phyloP scores from a whole-genome alignment of 1,140 invertebrate species.

The Ephestia elutella region DNA sequence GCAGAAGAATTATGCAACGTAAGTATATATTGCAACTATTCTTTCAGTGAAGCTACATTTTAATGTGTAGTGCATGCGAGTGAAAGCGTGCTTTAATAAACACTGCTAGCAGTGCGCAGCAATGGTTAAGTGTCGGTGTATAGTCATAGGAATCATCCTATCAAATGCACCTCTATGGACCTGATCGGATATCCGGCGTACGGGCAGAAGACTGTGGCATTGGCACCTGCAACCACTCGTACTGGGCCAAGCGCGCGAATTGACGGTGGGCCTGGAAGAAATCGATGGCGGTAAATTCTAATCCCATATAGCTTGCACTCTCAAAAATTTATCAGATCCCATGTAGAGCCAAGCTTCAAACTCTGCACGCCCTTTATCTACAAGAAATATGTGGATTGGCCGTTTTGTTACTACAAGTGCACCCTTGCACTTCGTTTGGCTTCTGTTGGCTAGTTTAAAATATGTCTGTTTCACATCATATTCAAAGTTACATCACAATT shows the following conservation, averaged over 20 bases:
- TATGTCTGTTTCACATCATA: too few relatives aligned
- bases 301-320: too few relatives aligned
- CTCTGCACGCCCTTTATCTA: too few relatives aligned
- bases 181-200: constrained; percentile 91
- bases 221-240: constrained; percentile 86
- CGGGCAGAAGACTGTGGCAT: constrained; percentile 86
- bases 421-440: too few relatives aligned
- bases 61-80: not conserved
- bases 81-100: not conserved
- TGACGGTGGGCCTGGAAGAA: constrained; percentile 82
- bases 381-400: too few relatives aligned
- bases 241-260: constrained; percentile 85
- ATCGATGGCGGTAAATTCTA: not conserved
- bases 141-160: constrained; percentile 47
- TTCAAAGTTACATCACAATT: not conserved
- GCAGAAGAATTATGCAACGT: too few relatives aligned
- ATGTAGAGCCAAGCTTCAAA: too few relatives aligned
- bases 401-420: too few relatives aligned
- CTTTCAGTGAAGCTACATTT: not conserved
- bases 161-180: constrained; percentile 71
- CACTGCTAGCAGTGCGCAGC: not conserved
- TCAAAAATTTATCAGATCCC: too few relatives aligned
- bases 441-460: too few relatives aligned
- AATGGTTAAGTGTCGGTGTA: not conserved
- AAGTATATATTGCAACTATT: too few relatives aligned